These are phyloP conservation scores for Molanna angustata DNA, from an alignment of 2,888 invertebrate genomes.

Conservation along the genomic window DNA sequence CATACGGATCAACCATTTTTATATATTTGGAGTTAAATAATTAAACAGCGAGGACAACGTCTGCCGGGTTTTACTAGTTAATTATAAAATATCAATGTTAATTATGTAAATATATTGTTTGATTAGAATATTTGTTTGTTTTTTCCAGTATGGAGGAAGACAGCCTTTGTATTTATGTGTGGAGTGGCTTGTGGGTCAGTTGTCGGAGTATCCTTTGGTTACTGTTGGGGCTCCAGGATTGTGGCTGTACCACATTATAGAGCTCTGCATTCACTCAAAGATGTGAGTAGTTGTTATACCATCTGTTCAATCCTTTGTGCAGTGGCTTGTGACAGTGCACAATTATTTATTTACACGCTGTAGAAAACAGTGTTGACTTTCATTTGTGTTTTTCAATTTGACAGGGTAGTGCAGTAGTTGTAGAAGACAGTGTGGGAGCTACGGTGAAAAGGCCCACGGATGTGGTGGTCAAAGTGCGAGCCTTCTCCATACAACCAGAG, in stretches of 20 bases:
- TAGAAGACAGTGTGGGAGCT: conserved; percentile 47
- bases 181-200: conserved; percentile 43
- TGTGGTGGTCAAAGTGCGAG: conserved; percentile 48
- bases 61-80: too few relatives aligned
- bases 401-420: conserved; percentile 43
- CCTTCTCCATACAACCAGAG: conserved; percentile 46
- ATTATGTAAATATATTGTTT: neutral
- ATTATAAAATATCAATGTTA: too few relatives aligned
- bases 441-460: conserved; percentile 38
- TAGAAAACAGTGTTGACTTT: too few relatives aligned
- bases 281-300: conserved; percentile 39
- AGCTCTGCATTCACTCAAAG: conserved; percentile 46
- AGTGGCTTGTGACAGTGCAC: too few relatives aligned
- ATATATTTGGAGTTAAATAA: too few relatives aligned
- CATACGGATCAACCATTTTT: too few relatives aligned
- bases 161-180: conserved; percentile 46
- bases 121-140: neutral
- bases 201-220: conserved; percentile 38
- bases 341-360: too few relatives aligned
- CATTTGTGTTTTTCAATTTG: too few relatives aligned
- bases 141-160: conserved; percentile 48
- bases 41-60: too few relatives aligned
- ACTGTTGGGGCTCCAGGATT: conserved; percentile 38
- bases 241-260: conserved; percentile 44
- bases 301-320: too few relatives aligned